Conservation (phyloP, 2,797 vertebrate genomes). For the Pseudocheirus occidentalis region DNA sequence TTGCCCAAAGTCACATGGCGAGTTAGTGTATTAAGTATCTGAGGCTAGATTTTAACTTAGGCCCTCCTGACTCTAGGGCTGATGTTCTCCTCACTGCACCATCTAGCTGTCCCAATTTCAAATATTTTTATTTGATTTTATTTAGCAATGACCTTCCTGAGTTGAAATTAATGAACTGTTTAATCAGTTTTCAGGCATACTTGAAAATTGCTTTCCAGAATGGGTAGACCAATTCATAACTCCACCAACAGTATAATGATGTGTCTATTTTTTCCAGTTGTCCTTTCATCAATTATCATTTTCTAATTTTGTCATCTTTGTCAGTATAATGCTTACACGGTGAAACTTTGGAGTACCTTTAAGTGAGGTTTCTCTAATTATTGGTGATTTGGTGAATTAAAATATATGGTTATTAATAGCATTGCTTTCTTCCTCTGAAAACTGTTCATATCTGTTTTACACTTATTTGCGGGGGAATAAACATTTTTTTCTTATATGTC, state of each 20-base stretch:
- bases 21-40: too few relatives aligned
- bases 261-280: neutral
- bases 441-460: neutral
- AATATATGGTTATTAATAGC: neutral
- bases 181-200: neutral
- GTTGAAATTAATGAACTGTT: neutral
- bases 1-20: too few relatives aligned
- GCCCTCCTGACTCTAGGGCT: too few relatives aligned
- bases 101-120: too few relatives aligned
- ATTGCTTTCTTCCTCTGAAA: neutral
- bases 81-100: too few relatives aligned
- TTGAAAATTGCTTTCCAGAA: neutral
- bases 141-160: neutral
- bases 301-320: neutral
- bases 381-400: neutral
- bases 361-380: neutral
- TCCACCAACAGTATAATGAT: neutral
- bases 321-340: neutral
- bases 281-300: neutral
- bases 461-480: neutral
- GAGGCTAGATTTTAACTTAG: too few relatives aligned
- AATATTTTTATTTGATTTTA: too few relatives aligned
- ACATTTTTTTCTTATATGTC: neutral
- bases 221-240: neutral
- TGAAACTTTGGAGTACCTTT: neutral